phyloP scores from a whole-genome alignment of 37 sponge, comb jelly and placozoan species.

The Beroe ovata region DNA sequence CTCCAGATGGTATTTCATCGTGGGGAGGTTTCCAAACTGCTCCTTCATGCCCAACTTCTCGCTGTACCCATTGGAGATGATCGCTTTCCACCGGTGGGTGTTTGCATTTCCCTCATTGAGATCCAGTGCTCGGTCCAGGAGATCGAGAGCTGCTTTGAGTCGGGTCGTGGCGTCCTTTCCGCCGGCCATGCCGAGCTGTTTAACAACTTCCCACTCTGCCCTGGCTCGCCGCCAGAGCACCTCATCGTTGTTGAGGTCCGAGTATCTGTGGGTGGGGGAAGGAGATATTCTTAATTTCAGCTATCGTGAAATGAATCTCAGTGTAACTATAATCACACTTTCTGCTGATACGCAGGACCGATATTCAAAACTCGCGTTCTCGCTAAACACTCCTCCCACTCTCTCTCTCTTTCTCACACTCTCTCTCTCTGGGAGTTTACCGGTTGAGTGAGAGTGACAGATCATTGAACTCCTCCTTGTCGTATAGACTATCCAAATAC shows the following conservation, averaged over 20 bases:
- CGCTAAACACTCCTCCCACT: too few relatives aligned
- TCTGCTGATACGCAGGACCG: too few relatives aligned
- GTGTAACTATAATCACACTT: too few relatives aligned
- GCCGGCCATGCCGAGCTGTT: neutral
- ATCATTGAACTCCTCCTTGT: conserved; percentile 4
- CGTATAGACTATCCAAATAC: conserved; percentile 2
- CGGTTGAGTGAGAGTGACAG: neutral
- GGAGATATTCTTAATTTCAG: too few relatives aligned
- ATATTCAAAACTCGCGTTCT: too few relatives aligned
- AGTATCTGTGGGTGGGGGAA: too few relatives aligned
- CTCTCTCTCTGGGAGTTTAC: too few relatives aligned
- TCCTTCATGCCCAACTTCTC: neutral
- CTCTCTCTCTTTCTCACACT: too few relatives aligned
- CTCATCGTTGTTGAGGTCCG: conserved; percentile 21
- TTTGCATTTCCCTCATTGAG: conserved; percentile 4
- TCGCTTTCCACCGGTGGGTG: conserved; percentile 57
- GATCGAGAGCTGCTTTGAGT: neutral
- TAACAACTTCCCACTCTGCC: conserved; percentile 14
- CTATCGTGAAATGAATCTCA: too few relatives aligned
- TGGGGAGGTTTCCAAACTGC: conserved; percentile 1
- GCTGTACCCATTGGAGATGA: conserved; percentile 32
- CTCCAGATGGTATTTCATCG: conserved; percentile 23
- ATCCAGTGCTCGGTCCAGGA: conserved; percentile 30
- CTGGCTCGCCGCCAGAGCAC: conserved; percentile 24
- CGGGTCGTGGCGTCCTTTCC: neutral